Evolutionary conservation across 2,888 invertebrate species (phyloP).

Genomic region (Cheilosia vernalis): DNA sequence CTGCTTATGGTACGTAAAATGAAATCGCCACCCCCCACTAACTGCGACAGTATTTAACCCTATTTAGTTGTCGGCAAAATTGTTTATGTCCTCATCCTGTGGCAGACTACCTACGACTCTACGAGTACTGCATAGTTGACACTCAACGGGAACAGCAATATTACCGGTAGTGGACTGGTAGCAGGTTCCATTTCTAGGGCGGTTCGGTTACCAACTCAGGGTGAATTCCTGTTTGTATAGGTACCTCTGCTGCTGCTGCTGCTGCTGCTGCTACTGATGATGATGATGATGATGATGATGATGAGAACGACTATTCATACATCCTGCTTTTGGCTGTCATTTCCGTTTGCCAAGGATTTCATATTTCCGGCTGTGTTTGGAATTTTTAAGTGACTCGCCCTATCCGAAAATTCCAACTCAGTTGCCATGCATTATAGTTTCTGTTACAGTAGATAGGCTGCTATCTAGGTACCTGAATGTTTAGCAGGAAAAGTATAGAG

Average conservation of each 20-base stretch:
- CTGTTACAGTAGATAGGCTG: conserved; percentile 53
- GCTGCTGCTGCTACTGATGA: conserved; percentile 13
- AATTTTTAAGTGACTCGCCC: conserved; percentile 80
- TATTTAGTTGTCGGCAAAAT: conserved; percentile 68
- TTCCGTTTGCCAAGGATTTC: conserved; percentile 80
- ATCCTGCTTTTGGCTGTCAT: conserved; percentile 77
- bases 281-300: conserved; percentile 71
- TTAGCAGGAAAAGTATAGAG: conserved; percentile 19
- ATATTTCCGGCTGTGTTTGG: conserved; percentile 81
- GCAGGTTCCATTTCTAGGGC: conserved; percentile 43
- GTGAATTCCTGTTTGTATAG: conserved; percentile 40
- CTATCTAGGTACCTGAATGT: conserved; percentile 39
- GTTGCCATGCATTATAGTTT: conserved; percentile 60
- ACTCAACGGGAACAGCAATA: conserved; percentile 47
- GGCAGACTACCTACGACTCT: conserved; percentile 10
- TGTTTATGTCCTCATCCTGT: conserved; percentile 66
- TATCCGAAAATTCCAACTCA: conserved; percentile 55
- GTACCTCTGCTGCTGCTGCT: background rate
- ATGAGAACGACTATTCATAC: conserved; percentile 71
- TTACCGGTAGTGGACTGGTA: conserved; percentile 44
- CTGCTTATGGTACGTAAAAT: conserved; percentile 17
- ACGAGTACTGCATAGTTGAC: conserved; percentile 28
- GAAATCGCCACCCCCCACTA: conserved; percentile 38
- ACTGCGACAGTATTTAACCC: conserved; percentile 57
- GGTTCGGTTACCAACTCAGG: conserved; percentile 13